Percentiles rank a stretch among this genome's conserved stretches.
These are phyloP conservation scores for Elaphurus davidianus DNA, from an alignment of 2,113 vertebrate species.

Conservation along the genomic window DNA sequence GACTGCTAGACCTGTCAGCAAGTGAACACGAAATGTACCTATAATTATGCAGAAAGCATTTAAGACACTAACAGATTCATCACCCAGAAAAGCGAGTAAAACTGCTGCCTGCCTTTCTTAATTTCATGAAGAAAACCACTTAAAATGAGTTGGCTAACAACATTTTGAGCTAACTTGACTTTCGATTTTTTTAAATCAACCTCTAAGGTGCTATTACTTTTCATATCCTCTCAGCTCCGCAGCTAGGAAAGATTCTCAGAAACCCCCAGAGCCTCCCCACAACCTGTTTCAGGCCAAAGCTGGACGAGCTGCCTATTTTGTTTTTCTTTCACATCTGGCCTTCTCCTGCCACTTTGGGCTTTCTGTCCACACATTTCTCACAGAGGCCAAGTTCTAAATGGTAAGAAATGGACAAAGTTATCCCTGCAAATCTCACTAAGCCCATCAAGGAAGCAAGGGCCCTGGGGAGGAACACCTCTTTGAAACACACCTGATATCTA, in stretches of 20 bases:
- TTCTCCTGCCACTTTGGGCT: neutral
- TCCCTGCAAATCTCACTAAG: neutral
- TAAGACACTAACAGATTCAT: constrained; percentile 40
- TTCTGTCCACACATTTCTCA: neutral
- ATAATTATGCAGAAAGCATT: constrained; percentile 21
- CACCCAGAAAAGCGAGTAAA: constrained; percentile 36
- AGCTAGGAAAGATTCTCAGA: neutral
- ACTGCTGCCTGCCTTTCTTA: constrained; percentile 37
- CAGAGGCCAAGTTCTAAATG: neutral
- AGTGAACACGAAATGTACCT: constrained; percentile 65
- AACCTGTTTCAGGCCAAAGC: neutral
- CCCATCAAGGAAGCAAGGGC: neutral
- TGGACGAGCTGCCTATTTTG: neutral
- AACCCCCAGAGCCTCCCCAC: neutral
- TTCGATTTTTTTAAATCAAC: neutral
- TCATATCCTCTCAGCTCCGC: constrained; percentile 35
- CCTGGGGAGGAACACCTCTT: neutral
- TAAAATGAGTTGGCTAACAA: constrained; percentile 39
- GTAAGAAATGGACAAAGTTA: neutral
- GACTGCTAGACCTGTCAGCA: constrained; percentile 7
- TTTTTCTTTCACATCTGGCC: accelerated
- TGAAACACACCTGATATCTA: neutral
- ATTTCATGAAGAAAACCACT: constrained; percentile 33
- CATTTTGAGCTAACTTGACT: constrained; percentile 22
- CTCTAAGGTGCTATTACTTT: constrained; percentile 35